phyloP scores from a whole-genome alignment of 2,797 vertebrate species.

The Xyrichtys novacula region DNA sequence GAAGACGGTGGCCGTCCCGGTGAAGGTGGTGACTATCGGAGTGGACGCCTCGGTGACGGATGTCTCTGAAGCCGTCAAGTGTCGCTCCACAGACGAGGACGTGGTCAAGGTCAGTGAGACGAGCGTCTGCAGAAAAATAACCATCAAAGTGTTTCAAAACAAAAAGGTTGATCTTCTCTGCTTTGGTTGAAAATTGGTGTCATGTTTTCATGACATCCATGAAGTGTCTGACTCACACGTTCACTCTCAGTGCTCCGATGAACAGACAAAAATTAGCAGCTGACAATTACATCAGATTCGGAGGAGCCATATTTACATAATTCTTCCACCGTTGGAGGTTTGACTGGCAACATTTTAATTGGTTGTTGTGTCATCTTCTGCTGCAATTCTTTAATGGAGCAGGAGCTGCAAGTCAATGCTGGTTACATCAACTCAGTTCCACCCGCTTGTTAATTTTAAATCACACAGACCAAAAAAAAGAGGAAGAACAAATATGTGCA shows the following conservation, averaged over 20 bases:
- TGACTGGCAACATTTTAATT: neutral
- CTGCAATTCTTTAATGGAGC: neutral
- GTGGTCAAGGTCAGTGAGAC: constrained; percentile 90
- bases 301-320: neutral
- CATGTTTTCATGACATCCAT: neutral
- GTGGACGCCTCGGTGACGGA: constrained; percentile 87
- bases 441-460: neutral
- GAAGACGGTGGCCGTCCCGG: constrained; percentile 90
- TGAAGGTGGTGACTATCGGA: constrained; percentile 93
- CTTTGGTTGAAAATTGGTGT: neutral
- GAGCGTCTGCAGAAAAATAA: neutral
- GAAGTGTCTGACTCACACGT: neutral
- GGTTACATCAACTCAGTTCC: neutral
- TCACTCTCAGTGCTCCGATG: neutral
- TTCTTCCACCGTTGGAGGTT: neutral
- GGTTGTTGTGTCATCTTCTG: neutral
- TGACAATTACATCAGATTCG: neutral
- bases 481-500: constrained; percentile 6
- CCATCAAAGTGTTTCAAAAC: neutral
- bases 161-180: neutral
- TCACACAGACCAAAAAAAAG: constrained; percentile 2
- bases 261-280: neutral
- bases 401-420: neutral
- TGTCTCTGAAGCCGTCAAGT: constrained; percentile 91
- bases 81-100: constrained; percentile 91